Evolutionary conservation across 2,797 vertebrate genomes (phyloP), one percentile per base, ranked within the genome.

Genomic region (Philypnodon macrostomus): DNA sequence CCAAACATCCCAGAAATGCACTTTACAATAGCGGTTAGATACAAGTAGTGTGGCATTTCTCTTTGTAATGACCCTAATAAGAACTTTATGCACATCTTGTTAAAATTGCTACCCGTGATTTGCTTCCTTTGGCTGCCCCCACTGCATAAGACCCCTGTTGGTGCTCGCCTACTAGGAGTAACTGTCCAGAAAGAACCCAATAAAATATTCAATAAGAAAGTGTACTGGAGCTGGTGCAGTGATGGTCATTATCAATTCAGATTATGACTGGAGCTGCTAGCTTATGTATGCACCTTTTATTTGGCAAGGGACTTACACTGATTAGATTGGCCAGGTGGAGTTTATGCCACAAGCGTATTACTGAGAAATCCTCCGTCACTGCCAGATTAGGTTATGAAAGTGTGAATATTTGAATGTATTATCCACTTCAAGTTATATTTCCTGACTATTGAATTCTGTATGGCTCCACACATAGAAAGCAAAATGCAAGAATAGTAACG

Each of bases 41-140:
- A 54, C 76, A 70, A 74, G 36, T 18, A 59, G 41, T 8, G 14
- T 44, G 21, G 21, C 29, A 8, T 51, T 37, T 33, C 35, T 37
- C 59, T 21, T 51, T 38, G 53, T 70, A 69, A 78, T 66, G 58
- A 52, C 17, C 61, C 65, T 68, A 71, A 80, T 82, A 73, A 73
- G 56, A 70, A 57, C 76, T 73, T 77, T 68, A 71, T 60, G 47
- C 52, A 21, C 0, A 17, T 62, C 42, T 39, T 57, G 59, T 75
- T 61, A 36, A 75, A 75, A 73, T 37, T 32, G 69, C 51, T 42
- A 57, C 63, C 63, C 4, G n/a, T n/a, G 24, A 70, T 58, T 58
- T 30, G 36, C 60, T 52, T 51, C 37, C 21, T 61, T 73, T 45
- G 27, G 35, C 17, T 23, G 17, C 12, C 33, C 11, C 29, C 21